phyloP scores from a whole-genome alignment of 2,797 vertebrate species.

The Naso thynnoides region DNA sequence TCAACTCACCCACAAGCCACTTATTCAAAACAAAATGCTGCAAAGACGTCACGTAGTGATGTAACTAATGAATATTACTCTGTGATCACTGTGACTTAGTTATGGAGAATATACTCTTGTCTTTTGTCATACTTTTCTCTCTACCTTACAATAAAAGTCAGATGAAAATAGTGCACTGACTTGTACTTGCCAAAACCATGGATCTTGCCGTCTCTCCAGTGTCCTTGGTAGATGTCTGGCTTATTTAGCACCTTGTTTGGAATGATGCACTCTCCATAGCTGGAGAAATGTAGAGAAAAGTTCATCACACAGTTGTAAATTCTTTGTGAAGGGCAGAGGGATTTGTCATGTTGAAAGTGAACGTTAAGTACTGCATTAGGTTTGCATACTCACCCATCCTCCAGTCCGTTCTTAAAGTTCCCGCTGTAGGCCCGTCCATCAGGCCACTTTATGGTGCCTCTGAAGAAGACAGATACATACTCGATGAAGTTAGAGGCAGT shows the following conservation, averaged over 20 bases:
- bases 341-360: constrained; percentile 5
- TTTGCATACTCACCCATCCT: constrained; percentile 90
- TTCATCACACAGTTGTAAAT: not conserved
- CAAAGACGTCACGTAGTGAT: not conserved
- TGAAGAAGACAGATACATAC: constrained; percentile 65
- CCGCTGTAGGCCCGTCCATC: constrained; percentile 92
- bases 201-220: constrained; percentile 97
- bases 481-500: not conserved
- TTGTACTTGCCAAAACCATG: constrained; percentile 94
- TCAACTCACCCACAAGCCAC: not conserved
- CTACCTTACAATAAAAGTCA: not conserved
- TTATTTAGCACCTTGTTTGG: constrained; percentile 90
- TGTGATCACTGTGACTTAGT: not conserved
- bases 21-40: not conserved
- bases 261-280: constrained; percentile 78
- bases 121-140: not conserved
- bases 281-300: constrained; percentile 22
- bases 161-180: constrained; percentile 76
- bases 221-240: constrained; percentile 90
- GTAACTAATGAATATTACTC: not conserved
- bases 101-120: not conserved
- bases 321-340: not conserved
- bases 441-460: constrained; percentile 93
- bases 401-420: constrained; percentile 93
- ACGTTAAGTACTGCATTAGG: not conserved